Evolutionary conservation across 1,140 invertebrate genomes (phyloP), one percentile per base, ranked within the genome.

Genomic region (Chelonus insularis): DNA sequence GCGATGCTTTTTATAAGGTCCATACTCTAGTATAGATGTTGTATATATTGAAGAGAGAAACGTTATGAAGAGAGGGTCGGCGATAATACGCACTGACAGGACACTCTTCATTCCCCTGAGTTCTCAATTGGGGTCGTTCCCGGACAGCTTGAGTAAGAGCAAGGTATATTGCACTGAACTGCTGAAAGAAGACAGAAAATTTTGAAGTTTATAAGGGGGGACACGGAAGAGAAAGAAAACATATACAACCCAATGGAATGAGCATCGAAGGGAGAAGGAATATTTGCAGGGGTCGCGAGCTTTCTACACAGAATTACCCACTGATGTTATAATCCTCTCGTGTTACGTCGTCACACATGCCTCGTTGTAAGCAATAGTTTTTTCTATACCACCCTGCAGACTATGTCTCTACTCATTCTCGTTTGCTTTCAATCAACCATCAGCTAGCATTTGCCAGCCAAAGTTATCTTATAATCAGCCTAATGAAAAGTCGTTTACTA

Each of bases 291-390:
- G 63, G 63, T 62, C 32, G 65, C 29, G 62, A 66, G 45, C 59
- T 65, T 47, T 66, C 60, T 66, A 67, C 68, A 59, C 60, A 62
- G 71, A 75, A 75, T 77, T 74, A 75, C 71, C 70, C 77, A 76
- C 78, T 78, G 78, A 81, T 81, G 77, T 80, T 80, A 80, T 81
- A 81, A 81, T 81, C 79, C 78, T 80, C 75, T 81, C 75, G 73
- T 75, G 78, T 80, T 80, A 78, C 78, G 72, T 72, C 70, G 69
- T 75, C 72, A 71, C 77, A 77, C 75, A 79, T 77, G 75, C 74
- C 60, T 68, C 62, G 64, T 71, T 71, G 68, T 72, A 72, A 74
- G 72, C 72, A 73, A 75, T 75, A 73, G 68, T 66, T 73, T 69
- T 70, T 66, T 63, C 62, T 64, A 11, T 45, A 60, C 50, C 60